Evolutionary conservation across 2,797 vertebrate genomes (phyloP).

Genomic region (Enteromius afrohamiltoni): DNA sequence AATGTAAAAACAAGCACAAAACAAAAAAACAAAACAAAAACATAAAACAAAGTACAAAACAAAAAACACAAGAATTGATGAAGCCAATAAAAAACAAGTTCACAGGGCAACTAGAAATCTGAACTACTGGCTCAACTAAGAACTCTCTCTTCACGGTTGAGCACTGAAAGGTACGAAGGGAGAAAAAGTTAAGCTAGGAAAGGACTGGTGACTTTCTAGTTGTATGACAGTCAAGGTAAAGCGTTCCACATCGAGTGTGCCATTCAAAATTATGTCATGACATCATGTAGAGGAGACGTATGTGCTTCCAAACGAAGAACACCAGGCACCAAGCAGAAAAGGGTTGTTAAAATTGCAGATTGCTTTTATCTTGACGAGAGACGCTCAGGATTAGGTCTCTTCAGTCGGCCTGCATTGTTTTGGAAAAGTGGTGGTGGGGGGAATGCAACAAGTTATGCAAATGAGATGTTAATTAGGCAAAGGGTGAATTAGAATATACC

Average conservation of each 20-base stretch:
- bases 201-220: not conserved
- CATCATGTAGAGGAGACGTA: slow-evolving; percentile 52
- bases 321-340: slow-evolving; percentile 62
- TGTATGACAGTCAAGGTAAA: not conserved
- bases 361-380: slow-evolving; percentile 84
- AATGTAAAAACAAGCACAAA: not conserved
- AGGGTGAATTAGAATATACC: slow-evolving; percentile 93
- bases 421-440: slow-evolving; percentile 59
- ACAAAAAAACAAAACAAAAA: not conserved
- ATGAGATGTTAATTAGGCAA: slow-evolving; percentile 96
- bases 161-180: not conserved
- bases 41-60: not conserved
- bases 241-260: not conserved
- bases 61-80: not conserved
- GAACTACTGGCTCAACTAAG: not conserved
- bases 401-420: slow-evolving; percentile 89
- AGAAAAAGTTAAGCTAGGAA: not conserved
- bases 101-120: not conserved
- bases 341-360: slow-evolving; percentile 75
- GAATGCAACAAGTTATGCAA: slow-evolving; percentile 94
- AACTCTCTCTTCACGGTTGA: not conserved
- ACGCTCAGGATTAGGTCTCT: slow-evolving; percentile 89
- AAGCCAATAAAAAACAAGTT: not conserved
- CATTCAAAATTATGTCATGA: not conserved
- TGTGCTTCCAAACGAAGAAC: slow-evolving; percentile 2